phyloP scores from a whole-genome alignment of 2,888 invertebrate genomes.

The Carcina quercana region DNA sequence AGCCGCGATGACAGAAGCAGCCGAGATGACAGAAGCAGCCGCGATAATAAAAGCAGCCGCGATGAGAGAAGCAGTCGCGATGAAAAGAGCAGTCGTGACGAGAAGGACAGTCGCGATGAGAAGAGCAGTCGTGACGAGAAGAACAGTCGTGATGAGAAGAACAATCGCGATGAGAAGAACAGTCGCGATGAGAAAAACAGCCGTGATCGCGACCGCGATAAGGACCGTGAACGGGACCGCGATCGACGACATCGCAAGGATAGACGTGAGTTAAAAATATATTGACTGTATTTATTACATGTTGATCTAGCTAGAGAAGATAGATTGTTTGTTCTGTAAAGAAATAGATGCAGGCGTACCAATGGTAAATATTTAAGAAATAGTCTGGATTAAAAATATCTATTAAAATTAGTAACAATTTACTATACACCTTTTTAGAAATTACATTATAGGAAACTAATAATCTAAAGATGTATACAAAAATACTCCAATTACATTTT shows the following conservation, averaged over 20 bases:
- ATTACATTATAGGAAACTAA: too few species aligned
- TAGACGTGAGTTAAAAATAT: constrained; percentile 53
- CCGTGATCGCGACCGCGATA: constrained; percentile 31
- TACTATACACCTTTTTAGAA: too few species aligned
- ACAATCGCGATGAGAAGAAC: constrained; percentile 31
- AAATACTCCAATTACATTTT: too few species aligned
- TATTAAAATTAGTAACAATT: too few species aligned
- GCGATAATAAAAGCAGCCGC: background rate
- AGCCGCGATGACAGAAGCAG: background rate
- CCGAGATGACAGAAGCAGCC: background rate
- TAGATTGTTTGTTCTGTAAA: too few species aligned
- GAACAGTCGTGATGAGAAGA: constrained; percentile 21
- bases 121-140: constrained; percentile 17
- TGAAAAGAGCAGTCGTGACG: constrained; percentile 15
- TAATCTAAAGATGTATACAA: too few species aligned
- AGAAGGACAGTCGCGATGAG: background rate
- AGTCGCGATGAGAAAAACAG: constrained; percentile 31
- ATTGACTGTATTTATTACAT: too few species aligned
- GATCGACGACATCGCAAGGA: constrained; percentile 61
- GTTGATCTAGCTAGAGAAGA: too few species aligned
- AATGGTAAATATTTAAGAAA: too few species aligned
- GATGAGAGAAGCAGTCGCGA: constrained; percentile 25
- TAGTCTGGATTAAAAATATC: too few species aligned
- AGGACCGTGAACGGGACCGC: constrained; percentile 45
- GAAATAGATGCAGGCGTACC: too few species aligned